phyloP scores from a whole-genome alignment of 2,113 vertebrate species.

The Reinhardtius hippoglossoides region DNA sequence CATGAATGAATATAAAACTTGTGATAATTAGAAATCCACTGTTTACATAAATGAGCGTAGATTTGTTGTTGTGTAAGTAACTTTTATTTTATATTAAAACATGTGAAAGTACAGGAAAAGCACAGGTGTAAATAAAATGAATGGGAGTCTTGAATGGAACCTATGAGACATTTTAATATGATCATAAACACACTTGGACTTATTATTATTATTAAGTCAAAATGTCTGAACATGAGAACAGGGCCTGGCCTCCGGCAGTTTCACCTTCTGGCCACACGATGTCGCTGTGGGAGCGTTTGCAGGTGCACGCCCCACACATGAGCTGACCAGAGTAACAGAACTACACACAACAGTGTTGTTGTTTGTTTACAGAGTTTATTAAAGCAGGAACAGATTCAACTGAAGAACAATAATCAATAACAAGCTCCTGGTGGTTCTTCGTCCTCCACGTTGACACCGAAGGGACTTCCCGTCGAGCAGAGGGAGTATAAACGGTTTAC shows the following conservation, averaged over 20 bases:
- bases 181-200: too few species aligned
- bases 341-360: neutral
- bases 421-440: too few species aligned
- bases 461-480: conserved; percentile 36
- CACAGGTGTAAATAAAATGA: too few species aligned
- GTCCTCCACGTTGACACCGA: neutral
- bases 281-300: conserved; percentile 13
- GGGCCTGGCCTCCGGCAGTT: neutral
- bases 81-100: too few species aligned
- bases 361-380: neutral
- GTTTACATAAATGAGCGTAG: neutral
- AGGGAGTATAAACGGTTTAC: neutral
- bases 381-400: neutral
- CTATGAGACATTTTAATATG: too few species aligned
- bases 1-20: too few species aligned
- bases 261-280: neutral
- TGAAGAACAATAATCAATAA: neutral
- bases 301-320: neutral
- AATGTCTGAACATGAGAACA: too few species aligned
- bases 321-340: neutral
- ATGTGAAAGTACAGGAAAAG: too few species aligned
- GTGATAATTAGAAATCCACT: too few species aligned
- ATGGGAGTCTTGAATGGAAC: too few species aligned
- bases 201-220: too few species aligned
- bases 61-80: neutral